Evolutionary conservation across 2,797 vertebrate genomes (phyloP), one percentile per base, ranked within the genome.

Genomic region (Parauchenoglanis ngamensis): DNA sequence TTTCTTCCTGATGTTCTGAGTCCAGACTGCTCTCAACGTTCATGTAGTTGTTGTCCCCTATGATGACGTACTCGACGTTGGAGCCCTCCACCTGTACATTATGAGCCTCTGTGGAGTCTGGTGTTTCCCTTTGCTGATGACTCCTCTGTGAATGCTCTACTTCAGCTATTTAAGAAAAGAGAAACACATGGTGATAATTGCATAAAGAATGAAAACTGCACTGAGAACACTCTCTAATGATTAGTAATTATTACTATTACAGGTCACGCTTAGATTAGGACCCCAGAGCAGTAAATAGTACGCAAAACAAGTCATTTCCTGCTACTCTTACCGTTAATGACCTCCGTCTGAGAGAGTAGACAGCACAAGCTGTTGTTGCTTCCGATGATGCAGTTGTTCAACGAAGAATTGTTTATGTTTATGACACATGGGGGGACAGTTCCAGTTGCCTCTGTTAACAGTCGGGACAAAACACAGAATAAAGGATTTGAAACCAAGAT

Each of bases 371-470:
- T 92, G 77, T 89, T 89, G 70, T 93, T 59, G 3, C 90, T 94
- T 1, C 94, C 94, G 6, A 96, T 93, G 85, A 93, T 89, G 65
- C 95, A 96, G 90, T 94, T 89, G 7, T 7, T 90, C 76, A 96
- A 46, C 12, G 92, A 95, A n/a, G 95, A 95, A 89, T 96, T 94
- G 88, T 93, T 93, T 91, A 96, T 95, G 91, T 94, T 96, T 77
- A 96, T 87, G n/a, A 96, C 92, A 76, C 93, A 86, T 19, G 93
- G 89, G 23, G 93, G 93, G 91, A 0, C 91, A 11, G 35, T 23
- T 73, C 23, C 79, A 73, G 25, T 54, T 63, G 84, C 23, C 59
- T 75, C 52, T 89, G 89, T 91, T 65, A 44, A 77, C 57, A 88
- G 23, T 25, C 11, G 73, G 21, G 40, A 89, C 31, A 85, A 86